These are phyloP conservation scores for Pseudopleuronectes americanus DNA, from an alignment of 2,797 vertebrate species.

Conservation along the genomic window DNA sequence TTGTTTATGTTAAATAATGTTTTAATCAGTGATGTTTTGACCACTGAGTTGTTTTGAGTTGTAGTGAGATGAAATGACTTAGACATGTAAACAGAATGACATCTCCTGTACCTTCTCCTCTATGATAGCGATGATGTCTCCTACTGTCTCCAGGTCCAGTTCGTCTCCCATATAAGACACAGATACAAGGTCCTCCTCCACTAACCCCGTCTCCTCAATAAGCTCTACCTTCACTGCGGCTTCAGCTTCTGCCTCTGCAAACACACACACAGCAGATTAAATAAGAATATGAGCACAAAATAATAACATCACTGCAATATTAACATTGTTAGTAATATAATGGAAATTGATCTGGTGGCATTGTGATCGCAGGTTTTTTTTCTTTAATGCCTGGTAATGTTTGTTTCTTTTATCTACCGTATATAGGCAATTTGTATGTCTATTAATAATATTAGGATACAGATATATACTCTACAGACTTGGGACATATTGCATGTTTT, in stretches of 20 bases:
- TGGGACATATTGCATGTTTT: too few relatives aligned
- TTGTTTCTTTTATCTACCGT: too few relatives aligned
- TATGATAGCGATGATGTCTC: slow-evolving; percentile 97
- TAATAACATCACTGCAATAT: not conserved
- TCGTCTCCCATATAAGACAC: slow-evolving; percentile 91
- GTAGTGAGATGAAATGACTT: not conserved
- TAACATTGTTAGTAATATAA: not conserved
- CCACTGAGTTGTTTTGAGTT: not conserved
- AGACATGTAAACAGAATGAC: not conserved
- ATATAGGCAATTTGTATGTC: too few relatives aligned
- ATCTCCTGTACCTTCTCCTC: slow-evolving; percentile 90
- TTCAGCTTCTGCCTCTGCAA: slow-evolving; percentile 66
- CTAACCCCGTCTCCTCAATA: slow-evolving; percentile 74
- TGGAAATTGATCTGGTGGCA: not conserved
- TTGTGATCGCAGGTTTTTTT: not conserved
- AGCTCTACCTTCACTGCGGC: slow-evolving; percentile 74
- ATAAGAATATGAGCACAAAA: not conserved
- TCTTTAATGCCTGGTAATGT: not conserved
- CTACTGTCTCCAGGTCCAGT: slow-evolving; percentile 94
- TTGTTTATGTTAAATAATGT: too few relatives aligned
- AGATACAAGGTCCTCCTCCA: slow-evolving; percentile 82
- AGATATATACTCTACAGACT: too few relatives aligned
- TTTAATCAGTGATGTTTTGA: too few relatives aligned
- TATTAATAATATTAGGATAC: too few relatives aligned
- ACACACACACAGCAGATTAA: slow-evolving; percentile 11